A percentile compares a stretch with the other conserved stretches of the same genome.
Evolutionary conservation across 1,140 invertebrate species (phyloP).

Genomic region (Diplogasteroides magnus): DNA sequence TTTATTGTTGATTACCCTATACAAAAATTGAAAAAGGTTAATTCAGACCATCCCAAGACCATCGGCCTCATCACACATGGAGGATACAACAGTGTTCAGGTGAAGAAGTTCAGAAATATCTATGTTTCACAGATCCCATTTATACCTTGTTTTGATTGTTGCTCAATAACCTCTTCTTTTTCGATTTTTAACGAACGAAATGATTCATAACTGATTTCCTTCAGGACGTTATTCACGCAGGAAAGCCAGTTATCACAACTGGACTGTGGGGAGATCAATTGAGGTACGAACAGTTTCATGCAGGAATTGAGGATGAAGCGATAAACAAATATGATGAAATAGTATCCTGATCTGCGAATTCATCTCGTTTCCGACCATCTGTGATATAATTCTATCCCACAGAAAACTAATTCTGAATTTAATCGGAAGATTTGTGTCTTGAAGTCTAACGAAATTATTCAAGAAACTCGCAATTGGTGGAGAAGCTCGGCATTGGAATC

Average conservation of each 20-base stretch:
- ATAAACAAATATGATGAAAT: too few relatives aligned
- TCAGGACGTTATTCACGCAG: background rate
- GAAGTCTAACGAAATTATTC: background rate
- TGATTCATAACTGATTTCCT: background rate
- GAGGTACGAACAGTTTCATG: background rate
- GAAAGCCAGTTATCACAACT: background rate
- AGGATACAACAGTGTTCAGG: constrained; percentile 15
- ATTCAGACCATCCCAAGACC: constrained; percentile 13
- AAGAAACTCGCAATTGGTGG: background rate
- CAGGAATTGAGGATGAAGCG: too few relatives aligned
- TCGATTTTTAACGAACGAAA: background rate
- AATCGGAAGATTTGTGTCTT: background rate
- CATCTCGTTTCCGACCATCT: too few relatives aligned
- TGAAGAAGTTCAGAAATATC: too few relatives aligned
- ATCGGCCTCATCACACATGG: constrained; percentile 15
- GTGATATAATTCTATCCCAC: too few relatives aligned
- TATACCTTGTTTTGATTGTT: too few relatives aligned
- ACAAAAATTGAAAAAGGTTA: background rate
- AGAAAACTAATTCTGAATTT: too few relatives aligned
- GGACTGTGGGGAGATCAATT: constrained; percentile 1
- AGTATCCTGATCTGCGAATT: too few relatives aligned
- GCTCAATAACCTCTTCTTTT: too few relatives aligned
- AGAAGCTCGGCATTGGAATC: background rate
- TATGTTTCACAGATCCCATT: too few relatives aligned
- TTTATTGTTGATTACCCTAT: background rate